Evolutionary conservation across 2,888 invertebrate genomes (phyloP), one percentile per base, ranked within the genome.

Genomic region (Hypselothyrea guttata): DNA sequence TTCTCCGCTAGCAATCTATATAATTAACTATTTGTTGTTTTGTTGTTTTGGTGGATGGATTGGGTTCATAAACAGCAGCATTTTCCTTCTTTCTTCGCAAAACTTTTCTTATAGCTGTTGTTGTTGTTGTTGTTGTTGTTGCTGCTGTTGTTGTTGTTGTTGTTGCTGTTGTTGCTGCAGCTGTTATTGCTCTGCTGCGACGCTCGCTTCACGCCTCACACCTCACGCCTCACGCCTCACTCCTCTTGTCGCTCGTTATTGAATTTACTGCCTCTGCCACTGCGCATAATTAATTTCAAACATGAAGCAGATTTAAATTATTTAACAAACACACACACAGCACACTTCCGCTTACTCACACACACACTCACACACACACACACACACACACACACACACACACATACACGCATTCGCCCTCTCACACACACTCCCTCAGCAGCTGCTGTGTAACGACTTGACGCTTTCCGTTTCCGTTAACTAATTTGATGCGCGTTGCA

Each of bases 381-480:
- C 35, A 49, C 46, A 11, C 51, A 7, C 55, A 45, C 8, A 18
- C 18, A 34, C 46, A 55, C 12, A 35, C 22, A 12, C 41, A 47
- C 22, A 46, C 38, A 44, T 22, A 15, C 11, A 46, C 40, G n/a
- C n/a, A n/a, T n/a, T n/a, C n/a, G n/a, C n/a, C n/a, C n/a, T n/a
- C n/a, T n/a, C 44, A 41, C 33, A 44, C 48, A 11, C 57, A 5
- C 56, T 41, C 2, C 5, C 8, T 27, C 55, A 35, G 7, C 51
- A 49, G 35, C 35, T 47, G 52, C 48, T 67, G 40, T 52, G 47
- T 46, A 41, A 41, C 63, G 57, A 72, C 46, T 75, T 83, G 81
- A 61, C 60, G 73, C 56, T 63, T 78, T 75, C 83, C 75, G 83
- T 56, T 78, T 84, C 83, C 83, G 64, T 57, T 63, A 5, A 44